phyloP scores from a whole-genome alignment of 2,797 vertebrate genomes.

The Dendrocincla tyrannina region DNA sequence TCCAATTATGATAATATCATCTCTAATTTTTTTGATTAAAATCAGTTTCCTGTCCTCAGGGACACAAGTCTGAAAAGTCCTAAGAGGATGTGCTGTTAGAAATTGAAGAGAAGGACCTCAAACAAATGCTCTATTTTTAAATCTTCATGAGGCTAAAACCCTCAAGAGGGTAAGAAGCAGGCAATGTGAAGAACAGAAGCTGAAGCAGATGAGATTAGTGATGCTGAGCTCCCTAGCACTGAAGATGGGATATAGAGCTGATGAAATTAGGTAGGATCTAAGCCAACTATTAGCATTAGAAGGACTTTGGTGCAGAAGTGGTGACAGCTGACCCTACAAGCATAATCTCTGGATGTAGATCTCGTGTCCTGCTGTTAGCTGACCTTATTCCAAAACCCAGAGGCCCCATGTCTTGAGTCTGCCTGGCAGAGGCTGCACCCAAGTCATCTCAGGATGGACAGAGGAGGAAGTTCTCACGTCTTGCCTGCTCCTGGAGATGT shows the following conservation, averaged over 20 bases:
- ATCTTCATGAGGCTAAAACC: not conserved
- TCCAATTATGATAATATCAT: not conserved
- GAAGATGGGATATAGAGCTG: not conserved
- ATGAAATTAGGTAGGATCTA: not conserved
- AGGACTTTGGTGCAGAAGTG: not conserved
- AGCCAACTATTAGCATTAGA: not conserved
- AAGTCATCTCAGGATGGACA: not conserved
- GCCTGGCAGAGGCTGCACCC: not conserved
- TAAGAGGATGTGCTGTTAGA: not conserved
- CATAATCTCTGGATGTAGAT: not conserved
- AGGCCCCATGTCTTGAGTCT: fast-evolving
- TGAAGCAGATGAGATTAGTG: not conserved
- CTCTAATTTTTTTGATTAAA: not conserved
- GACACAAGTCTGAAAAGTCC: not conserved
- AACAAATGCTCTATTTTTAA: slow-evolving; percentile 14
- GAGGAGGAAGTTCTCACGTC: not conserved
- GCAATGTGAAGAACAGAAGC: not conserved
- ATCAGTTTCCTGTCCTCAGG: not conserved
- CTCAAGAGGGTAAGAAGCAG: not conserved
- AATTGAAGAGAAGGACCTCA: not conserved
- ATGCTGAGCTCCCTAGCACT: not conserved
- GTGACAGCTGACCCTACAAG: not conserved
- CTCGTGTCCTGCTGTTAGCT: not conserved
- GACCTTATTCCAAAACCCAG: not conserved
- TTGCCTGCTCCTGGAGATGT: not conserved